A percentile compares a stretch with the other conserved stretches of the same genome.
phyloP scores from a whole-genome alignment of 53 echinoderm and acorn worm genomes.

The Arbacia lixula region DNA sequence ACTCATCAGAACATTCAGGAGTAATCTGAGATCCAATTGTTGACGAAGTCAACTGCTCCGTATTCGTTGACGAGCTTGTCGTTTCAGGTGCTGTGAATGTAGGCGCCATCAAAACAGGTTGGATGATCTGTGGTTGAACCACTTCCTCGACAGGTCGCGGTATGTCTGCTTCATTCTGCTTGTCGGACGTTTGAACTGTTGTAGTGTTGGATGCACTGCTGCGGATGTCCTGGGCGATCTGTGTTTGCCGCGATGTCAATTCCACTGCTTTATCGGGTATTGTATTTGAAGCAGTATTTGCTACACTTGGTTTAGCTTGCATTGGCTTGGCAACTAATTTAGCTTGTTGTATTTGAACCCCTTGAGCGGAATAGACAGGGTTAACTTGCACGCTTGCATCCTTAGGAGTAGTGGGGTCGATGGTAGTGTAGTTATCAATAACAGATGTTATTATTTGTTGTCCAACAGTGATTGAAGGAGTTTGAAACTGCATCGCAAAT shows the following conservation, averaged over 20 bases:
- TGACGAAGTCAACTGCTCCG: not conserved
- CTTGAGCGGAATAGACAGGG: not conserved
- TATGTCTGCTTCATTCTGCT: constrained; percentile 24
- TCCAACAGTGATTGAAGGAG: not conserved
- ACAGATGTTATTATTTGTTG: constrained; percentile 26
- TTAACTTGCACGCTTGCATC: constrained; percentile 7
- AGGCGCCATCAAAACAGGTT: constrained; percentile 28
- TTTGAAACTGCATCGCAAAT: constrained; percentile 8
- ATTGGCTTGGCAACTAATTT: not conserved
- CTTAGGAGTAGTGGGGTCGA: not conserved
- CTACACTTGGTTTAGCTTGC: not conserved
- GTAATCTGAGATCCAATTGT: constrained; percentile 6
- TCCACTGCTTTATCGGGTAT: not conserved
- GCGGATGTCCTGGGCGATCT: constrained; percentile 1
- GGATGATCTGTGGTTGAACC: not conserved
- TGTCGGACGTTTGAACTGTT: not conserved
- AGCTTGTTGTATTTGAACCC: not conserved
- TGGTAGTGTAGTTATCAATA: constrained; percentile 19
- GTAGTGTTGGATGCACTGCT: not conserved
- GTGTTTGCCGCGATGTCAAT: not conserved
- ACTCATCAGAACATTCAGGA: not conserved
- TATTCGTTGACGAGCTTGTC: not conserved
- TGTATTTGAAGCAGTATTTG: constrained; percentile 9
- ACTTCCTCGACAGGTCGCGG: constrained; percentile 8
- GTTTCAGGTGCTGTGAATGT: not conserved